phyloP scores from a whole-genome alignment of 2,888 invertebrate genomes.

The Ypsolopha scabrella region DNA sequence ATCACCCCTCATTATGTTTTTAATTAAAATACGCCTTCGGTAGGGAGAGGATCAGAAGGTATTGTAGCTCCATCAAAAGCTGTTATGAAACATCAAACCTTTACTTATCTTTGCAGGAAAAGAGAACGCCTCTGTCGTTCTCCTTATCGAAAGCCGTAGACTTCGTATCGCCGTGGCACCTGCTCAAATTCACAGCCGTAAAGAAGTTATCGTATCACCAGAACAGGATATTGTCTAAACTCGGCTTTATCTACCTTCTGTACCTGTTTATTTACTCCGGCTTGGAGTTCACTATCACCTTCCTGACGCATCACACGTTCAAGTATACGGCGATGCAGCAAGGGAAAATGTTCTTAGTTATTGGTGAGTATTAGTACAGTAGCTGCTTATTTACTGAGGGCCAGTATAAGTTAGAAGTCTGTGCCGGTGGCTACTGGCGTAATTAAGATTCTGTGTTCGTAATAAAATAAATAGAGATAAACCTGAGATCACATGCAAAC shows the following conservation, averaged over 20 bases:
- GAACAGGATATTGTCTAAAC: slow-evolving; percentile 70
- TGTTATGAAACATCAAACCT: no score
- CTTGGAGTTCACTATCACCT: slow-evolving; percentile 96
- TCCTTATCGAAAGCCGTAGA: slow-evolving; percentile 74
- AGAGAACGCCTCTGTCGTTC: slow-evolving; percentile 76
- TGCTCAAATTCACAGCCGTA: slow-evolving; percentile 75
- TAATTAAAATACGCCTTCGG: no score
- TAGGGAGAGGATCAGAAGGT: no score
- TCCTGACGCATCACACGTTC: slow-evolving; percentile 94
- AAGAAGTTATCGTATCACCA: slow-evolving; percentile 73
- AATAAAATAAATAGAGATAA: no score
- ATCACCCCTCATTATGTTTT: no score
- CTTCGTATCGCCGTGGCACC: slow-evolving; percentile 54
- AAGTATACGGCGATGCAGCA: slow-evolving; percentile 95
- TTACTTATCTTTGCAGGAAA: slow-evolving; percentile 64
- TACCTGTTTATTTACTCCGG: slow-evolving; percentile 97
- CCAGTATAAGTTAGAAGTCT: no score
- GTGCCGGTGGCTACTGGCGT: no score
- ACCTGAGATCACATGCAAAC: no score
- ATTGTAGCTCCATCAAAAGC: no score
- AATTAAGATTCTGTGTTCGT: no score
- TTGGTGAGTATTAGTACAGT: slow-evolving; percentile 80
- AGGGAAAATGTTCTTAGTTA: slow-evolving; percentile 96
- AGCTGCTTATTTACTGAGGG: no score
- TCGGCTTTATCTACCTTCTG: slow-evolving; percentile 87